These are phyloP conservation scores for Ophioninae sp. DNA, from an alignment of 2,888 invertebrate genomes.

Conservation along the genomic window DNA sequence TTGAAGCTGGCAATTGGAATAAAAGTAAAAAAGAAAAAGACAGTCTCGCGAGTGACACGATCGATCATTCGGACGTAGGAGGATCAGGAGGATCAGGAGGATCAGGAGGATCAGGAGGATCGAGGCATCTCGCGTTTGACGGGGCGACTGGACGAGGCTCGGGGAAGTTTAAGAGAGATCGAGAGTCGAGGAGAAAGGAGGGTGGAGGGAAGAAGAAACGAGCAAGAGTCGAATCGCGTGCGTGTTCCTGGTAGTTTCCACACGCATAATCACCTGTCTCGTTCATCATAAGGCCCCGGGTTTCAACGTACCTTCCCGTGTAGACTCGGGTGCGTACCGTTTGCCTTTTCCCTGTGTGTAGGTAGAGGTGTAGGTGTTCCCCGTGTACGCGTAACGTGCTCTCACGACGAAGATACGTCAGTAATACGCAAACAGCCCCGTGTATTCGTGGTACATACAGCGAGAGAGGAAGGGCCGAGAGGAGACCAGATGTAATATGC, in stretches of 20 bases:
- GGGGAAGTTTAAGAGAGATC: conserved; percentile 16
- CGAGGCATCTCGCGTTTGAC: conserved; percentile 58
- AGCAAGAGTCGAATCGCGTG: conserved; percentile 61
- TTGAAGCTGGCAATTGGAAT: neutral
- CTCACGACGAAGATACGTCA: conserved; percentile 6
- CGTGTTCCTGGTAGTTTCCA: conserved; percentile 76
- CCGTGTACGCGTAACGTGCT: conserved; percentile 8
- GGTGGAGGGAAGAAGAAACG: conserved; percentile 41
- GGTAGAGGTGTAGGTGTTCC: neutral
- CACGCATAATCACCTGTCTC: conserved; percentile 81
- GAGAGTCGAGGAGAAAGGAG: conserved; percentile 28
- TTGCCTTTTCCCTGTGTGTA: neutral
- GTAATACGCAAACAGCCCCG: neutral
- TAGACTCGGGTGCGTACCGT: conserved; percentile 44
- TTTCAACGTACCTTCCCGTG: conserved; percentile 52
- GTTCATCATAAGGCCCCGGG: conserved; percentile 76
- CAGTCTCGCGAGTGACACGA: conserved; percentile 28
- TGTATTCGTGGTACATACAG: conserved; percentile 27
- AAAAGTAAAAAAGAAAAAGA: conserved; percentile 15
- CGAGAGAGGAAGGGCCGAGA: conserved; percentile 40
- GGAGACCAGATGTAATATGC: conserved; percentile 77
- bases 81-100: conserved; percentile 51
- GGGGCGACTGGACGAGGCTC: conserved; percentile 39
- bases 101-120: conserved; percentile 57
- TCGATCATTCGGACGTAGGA: neutral